These are phyloP conservation scores for Hanleya hanleyi DNA, from an alignment of 2,888 invertebrate species.

Conservation along the genomic window DNA sequence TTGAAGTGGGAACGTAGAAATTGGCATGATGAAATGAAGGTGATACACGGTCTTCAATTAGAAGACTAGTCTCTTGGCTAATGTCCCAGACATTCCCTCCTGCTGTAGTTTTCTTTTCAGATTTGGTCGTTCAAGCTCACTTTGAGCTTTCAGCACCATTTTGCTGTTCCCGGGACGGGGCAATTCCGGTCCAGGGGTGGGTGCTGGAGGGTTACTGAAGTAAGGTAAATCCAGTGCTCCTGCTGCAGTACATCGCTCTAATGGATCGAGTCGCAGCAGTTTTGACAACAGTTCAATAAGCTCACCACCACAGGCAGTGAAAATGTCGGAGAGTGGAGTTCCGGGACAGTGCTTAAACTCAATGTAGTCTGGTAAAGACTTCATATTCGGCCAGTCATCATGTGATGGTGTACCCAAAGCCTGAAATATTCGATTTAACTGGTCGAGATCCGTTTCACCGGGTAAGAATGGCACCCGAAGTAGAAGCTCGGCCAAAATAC, in stretches of 20 bases:
- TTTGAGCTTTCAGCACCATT: conserved; percentile 75
- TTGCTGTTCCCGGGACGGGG: conserved; percentile 80
- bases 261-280: conserved; percentile 87
- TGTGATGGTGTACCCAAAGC: conserved; percentile 95
- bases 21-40: no score
- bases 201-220: conserved; percentile 92
- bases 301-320: conserved; percentile 96
- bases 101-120: conserved; percentile 82
- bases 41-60: no score
- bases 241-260: conserved; percentile 87
- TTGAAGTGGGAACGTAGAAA: no score
- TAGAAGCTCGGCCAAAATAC: conserved; percentile 93
- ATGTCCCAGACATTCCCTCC: no score
- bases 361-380: conserved; percentile 87
- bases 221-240: conserved; percentile 92
- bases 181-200: conserved; percentile 86
- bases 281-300: conserved; percentile 86
- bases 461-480: conserved; percentile 90
- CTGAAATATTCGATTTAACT: conserved; percentile 94
- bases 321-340: conserved; percentile 91
- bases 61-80: no score
- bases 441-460: conserved; percentile 97
- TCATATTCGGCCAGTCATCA: conserved; percentile 86
- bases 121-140: conserved; percentile 79
- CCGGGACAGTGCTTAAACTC: conserved; percentile 91